phyloP scores from a whole-genome alignment of 2,888 invertebrate species.

The Eurytoma californica region DNA sequence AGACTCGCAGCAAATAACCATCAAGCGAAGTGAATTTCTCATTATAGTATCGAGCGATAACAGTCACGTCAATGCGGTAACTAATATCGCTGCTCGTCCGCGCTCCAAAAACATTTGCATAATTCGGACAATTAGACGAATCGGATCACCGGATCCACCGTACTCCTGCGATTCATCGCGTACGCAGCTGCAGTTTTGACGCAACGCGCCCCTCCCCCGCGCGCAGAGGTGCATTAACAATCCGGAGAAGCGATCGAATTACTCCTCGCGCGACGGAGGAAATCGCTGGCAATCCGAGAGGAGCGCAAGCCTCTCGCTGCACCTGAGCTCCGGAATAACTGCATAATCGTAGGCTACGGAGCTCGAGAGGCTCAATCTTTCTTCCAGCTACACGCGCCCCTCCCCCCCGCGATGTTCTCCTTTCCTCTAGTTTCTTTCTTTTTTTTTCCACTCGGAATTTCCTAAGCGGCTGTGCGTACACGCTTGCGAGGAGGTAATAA shows the following conservation, averaged over 20 bases:
- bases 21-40: conserved; percentile 6
- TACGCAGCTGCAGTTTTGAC: background rate
- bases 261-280: conserved; percentile 15
- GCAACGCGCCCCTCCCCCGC: background rate
- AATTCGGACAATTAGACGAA: conserved; percentile 34
- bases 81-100: background rate
- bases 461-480: background rate
- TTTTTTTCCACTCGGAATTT: background rate
- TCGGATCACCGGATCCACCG: background rate
- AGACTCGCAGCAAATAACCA: background rate
- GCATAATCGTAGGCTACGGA: conserved; percentile 37
- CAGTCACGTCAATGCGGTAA: conserved; percentile 7
- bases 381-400: background rate
- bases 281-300: conserved; percentile 40
- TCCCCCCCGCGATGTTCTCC: background rate
- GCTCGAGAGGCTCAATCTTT: conserved; percentile 25
- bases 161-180: conserved; percentile 26
- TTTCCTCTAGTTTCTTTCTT: background rate
- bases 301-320: background rate
- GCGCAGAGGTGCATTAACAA: conserved; percentile 54
- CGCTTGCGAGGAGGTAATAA: background rate
- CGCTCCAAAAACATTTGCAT: conserved; percentile 29
- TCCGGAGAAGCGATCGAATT: conserved; percentile 50
- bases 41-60: conserved; percentile 20
- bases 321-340: conserved; percentile 44